Evolutionary conservation across 2,113 vertebrate species (phyloP), one percentile per base, ranked within the genome.

Genomic region (Mystacornis crossleyi): DNA sequence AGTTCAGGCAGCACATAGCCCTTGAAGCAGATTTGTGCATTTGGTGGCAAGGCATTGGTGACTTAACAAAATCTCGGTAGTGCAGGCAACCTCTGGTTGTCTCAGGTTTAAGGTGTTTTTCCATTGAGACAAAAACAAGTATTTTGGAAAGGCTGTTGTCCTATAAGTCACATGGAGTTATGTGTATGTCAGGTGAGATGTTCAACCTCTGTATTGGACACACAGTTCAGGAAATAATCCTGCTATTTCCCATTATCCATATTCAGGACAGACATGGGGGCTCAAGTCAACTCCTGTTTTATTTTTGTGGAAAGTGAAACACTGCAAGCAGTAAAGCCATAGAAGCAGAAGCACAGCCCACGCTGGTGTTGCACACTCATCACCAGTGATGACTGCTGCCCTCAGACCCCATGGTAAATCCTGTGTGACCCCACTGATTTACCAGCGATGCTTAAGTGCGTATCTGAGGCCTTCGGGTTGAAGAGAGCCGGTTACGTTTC

Each of bases 331-430:
- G 24, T 79, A 50, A 65, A 87, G 38, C 48, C 42, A 23, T 5
- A 43, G 53, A 87, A 69, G 53, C 45, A 36, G 45, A 82, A 48
- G 13, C 10, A 12, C 40, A 64, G 47, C 25, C 17, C 33, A 9
- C 3, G 0, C 0, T 3, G 4, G 12, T 57, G 36, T 57, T 42
- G 31, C 42, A 53, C 14, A 18, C n/a, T 72, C 28, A 15, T 48
- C 3, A 4, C 33, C 34, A 66, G 34, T 25, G 38, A 21, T 1
- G 2, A 67, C 50, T 4, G 1, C 47, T 57, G 80, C 36, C 57
- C 13, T 86, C 45, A 81, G 28, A 85, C 18, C 23, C 47, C 45
- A 4, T 10, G 24, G 43, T 70, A 62, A 83, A 71, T 70, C 51
- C 58, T 42, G 0, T 42, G 66, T 57, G 70, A 90, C 60, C 51